Percentiles rank a stretch among this genome's conserved stretches.
phyloP scores from a whole-genome alignment of 2,797 vertebrate genomes.

The Crocodylus rhombifer region DNA sequence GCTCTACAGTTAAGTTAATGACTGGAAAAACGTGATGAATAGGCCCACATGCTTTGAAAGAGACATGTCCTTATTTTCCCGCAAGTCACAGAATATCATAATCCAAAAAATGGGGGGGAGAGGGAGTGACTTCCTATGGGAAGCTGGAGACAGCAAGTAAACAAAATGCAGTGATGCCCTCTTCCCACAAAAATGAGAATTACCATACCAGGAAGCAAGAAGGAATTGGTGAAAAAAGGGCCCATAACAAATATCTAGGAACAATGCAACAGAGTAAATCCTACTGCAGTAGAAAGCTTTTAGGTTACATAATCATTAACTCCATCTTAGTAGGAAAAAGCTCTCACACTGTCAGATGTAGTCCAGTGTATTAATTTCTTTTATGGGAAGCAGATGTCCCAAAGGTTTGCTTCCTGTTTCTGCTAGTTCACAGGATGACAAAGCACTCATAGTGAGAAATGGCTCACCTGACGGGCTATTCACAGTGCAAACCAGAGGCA shows the following conservation, averaged over 20 bases:
- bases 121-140: neutral
- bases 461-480: neutral
- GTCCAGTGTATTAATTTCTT: neutral
- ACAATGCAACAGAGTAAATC: fast-evolving
- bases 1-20: no score
- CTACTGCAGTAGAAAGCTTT: neutral
- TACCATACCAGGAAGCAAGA: fast-evolving
- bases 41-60: neutral
- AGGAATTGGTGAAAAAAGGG: fast-evolving
- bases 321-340: neutral
- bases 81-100: neutral
- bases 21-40: no score
- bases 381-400: neutral
- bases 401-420: neutral
- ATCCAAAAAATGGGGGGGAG: fast-evolving
- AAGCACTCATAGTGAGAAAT: neutral
- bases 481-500: no score
- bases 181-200: neutral
- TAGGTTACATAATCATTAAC: neutral
- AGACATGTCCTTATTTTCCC: fast-evolving
- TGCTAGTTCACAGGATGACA: neutral
- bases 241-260: neutral
- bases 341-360: neutral
- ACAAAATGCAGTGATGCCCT: neutral
- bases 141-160: fast-evolving